Base-by-base conservation (phyloP, 2,888 invertebrate species). In the Amphimallon solstitiale region DNA sequence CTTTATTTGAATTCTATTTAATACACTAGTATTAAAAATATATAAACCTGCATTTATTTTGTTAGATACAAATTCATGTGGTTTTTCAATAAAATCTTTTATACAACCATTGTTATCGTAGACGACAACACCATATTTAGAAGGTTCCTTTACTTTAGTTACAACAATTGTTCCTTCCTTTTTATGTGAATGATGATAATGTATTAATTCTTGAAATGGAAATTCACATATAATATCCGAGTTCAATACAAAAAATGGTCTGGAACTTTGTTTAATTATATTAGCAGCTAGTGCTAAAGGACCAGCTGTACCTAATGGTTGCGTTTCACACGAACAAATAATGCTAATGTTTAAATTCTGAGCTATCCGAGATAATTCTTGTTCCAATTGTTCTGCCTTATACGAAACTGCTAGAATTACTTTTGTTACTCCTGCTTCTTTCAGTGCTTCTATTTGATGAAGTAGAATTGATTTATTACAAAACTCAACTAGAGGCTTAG, bases 11-110 rank as follows among this genome's bases (percentile, higher is more conserved):
- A 99, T 98, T 78, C 98, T 88, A 70, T 92, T 88, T 46, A 99
- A 84, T 23, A 99, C 90, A 43, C 92, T 90, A 1, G 97, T 94
- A 83, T 94, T 98, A 68, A 99, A 88, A 73, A 99, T 97, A 82
- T 99, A 99, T 84, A 99, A 90, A 61, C 92, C 99, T 72, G 99
- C 99, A 86, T 99, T 99, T 75, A 99, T 99, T 87, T 98, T 99
- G 82, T 99, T 99, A 15, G 98, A 98, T 64, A 99, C 97, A 83
- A 98, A 99, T 82, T 98, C 98, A 79, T 95, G 95, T 0, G 99
- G 99, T 82, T 99, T 99, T 80, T 99, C 99, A 43, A 99, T 92
- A 84, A 99, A 99, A 75, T 89, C 91, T 65, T 94, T 89, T 66
- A 99, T 97, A 78, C 90, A 87, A 1, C 98, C 98, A 73, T 86